These are phyloP conservation scores for Antennarius striatus DNA, from an alignment of 2,113 vertebrate species.

Conservation along the genomic window DNA sequence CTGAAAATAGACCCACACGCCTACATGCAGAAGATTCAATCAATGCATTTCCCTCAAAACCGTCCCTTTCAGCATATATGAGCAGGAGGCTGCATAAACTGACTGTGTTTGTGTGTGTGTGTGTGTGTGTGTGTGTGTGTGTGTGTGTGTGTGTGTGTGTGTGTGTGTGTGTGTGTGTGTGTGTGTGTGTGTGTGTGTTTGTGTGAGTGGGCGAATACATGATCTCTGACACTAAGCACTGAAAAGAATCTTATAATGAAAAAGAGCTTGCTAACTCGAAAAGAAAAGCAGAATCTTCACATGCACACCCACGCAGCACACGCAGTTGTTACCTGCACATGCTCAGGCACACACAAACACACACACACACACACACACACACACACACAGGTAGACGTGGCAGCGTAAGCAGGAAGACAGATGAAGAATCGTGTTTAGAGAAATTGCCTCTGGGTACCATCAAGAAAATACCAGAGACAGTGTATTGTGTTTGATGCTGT, in stretches of 20 bases:
- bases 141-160: background rate
- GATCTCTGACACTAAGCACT: slow-evolving; percentile 45
- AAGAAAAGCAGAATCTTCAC: slow-evolving; percentile 20
- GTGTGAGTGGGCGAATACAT: slow-evolving; percentile 6
- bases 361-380: background rate
- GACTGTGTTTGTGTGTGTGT: background rate
- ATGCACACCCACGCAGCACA: slow-evolving; percentile 23
- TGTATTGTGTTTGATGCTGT: slow-evolving; percentile 21
- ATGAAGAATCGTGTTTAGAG: slow-evolving; percentile 30
- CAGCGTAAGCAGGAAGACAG: slow-evolving; percentile 11
- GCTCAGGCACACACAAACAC: too few relatives aligned
- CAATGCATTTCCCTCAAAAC: slow-evolving; percentile 20
- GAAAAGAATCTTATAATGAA: slow-evolving; percentile 53
- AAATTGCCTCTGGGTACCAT: slow-evolving; percentile 23
- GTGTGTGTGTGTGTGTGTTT: too few relatives aligned
- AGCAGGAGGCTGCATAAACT: background rate
- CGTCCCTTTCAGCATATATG: slow-evolving; percentile 22
- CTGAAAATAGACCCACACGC: slow-evolving; percentile 40
- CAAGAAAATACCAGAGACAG: slow-evolving; percentile 35
- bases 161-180: too few relatives aligned
- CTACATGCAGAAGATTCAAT: slow-evolving; percentile 33
- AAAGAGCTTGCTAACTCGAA: slow-evolving; percentile 42
- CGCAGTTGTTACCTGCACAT: background rate
- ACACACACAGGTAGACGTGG: background rate
- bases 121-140: background rate